These are phyloP conservation scores for Cranoglanis bouderius DNA, from an alignment of 2,113 vertebrate species.

Conservation along the genomic window DNA sequence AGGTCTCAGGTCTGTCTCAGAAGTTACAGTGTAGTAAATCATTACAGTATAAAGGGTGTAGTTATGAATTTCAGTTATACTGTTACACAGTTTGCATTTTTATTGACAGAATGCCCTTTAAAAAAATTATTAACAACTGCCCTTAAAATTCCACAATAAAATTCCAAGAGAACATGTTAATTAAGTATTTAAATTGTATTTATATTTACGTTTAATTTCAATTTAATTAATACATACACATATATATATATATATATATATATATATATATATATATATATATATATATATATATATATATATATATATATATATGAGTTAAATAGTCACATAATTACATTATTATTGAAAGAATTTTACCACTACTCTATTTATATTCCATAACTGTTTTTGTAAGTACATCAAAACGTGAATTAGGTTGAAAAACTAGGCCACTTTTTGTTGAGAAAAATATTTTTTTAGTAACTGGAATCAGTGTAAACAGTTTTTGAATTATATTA, in stretches of 20 bases:
- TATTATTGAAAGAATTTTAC: background rate
- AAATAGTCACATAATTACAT: too few species aligned
- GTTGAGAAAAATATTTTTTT: background rate
- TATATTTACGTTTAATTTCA: too few species aligned
- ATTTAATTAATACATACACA: too few species aligned
- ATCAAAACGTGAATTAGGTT: background rate
- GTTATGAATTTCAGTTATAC: background rate
- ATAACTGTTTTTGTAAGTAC: background rate
- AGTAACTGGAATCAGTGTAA: background rate
- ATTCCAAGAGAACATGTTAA: background rate
- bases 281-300: too few species aligned
- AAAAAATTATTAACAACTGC: background rate
- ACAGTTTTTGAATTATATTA: background rate
- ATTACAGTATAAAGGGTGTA: background rate
- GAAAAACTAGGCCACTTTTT: too few species aligned
- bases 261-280: too few species aligned
- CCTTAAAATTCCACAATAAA: background rate
- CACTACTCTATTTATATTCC: background rate
- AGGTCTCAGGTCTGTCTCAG: too few species aligned
- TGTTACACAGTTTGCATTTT: background rate
- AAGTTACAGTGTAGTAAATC: background rate
- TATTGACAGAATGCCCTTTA: background rate
- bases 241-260: too few species aligned
- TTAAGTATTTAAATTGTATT: too few species aligned
- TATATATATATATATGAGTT: too few species aligned